Evolutionary conservation across 2,797 vertebrate genomes (phyloP), one percentile per base, ranked within the genome.

Genomic region (Alcedo quadribrachys): DNA sequence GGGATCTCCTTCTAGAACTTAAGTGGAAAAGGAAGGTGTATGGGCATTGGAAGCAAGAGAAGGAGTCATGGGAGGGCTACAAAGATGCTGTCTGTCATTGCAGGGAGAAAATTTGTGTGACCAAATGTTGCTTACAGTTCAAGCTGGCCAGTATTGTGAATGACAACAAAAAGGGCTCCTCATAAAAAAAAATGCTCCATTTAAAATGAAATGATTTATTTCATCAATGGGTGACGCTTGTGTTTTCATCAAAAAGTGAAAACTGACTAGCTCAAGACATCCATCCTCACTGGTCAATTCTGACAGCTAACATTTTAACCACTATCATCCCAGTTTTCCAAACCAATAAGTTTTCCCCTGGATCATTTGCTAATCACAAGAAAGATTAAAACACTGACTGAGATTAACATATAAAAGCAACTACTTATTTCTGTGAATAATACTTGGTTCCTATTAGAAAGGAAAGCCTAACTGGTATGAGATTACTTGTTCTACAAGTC

Each of bases 11-110:
- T 35, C 45, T 32, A 66, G 53, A 51, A 66, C 22, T 55, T 11
- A n/a, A 11, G 25, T 15, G 6, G 30, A 55, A 62, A 77, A 30
- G 18, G 18, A 60, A 68, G 32, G 16, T 3, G 6, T 20, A 18
- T 20, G 24, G 40, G 46, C 12, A 25, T 13, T 8, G 21, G 24
- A 55, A 77, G 11, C 15, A 62, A 32, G 22, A 28, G 55, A 48
- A 63, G 30, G 42, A 0, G 1, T 77, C 13, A 21, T 0, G 0
- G 11, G 10, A 65, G 12, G 43, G 33, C 60, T 65, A 19, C 16
- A 30, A 22, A 51, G 35, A 42, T 50, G 25, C 21, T 37, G 27
- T 57, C 51, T 11, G 15, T 18, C 14, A 43, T 35, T 27, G 43
- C 1, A 50, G 16, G 30, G 25, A 42, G 51, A 53, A 53, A 30